Percentiles rank a stretch among this genome's conserved stretches.
phyloP scores from a whole-genome alignment of 2,797 vertebrate species.

The Muscicapa comitata region DNA sequence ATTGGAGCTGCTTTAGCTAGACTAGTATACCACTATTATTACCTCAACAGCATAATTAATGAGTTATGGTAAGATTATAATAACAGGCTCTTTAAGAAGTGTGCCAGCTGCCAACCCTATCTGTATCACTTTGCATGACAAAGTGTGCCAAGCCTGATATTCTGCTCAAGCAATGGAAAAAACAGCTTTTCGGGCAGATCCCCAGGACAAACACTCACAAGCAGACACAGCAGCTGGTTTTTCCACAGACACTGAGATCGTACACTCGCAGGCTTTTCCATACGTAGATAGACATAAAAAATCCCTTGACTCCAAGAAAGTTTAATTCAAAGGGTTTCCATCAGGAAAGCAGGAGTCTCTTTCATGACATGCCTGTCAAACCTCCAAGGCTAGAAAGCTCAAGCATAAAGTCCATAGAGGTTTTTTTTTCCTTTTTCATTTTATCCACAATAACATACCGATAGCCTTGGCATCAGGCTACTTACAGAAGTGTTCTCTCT shows the following conservation, averaged over 20 bases:
- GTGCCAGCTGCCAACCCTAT: not conserved
- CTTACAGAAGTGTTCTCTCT: not conserved
- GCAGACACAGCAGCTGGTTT: not conserved
- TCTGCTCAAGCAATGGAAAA: not conserved
- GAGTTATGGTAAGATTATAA: not conserved
- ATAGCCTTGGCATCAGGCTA: not conserved
- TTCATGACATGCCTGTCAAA: not conserved
- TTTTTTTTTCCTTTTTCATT: not conserved
- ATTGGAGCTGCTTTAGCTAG: not conserved
- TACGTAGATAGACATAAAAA: not conserved
- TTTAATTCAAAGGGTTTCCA: slow-evolving; percentile 6
- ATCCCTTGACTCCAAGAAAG: not conserved
- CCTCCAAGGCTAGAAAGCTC: not conserved
- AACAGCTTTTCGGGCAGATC: not conserved
- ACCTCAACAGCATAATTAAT: not conserved
- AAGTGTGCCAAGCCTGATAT: not conserved
- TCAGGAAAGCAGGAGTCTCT: not conserved
- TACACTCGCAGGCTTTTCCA: not conserved
- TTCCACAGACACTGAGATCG: not conserved
- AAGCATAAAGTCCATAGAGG: not conserved
- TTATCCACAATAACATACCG: not conserved
- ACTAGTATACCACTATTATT: not conserved
- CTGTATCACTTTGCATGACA: not conserved
- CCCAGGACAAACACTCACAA: not conserved
- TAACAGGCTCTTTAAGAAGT: not conserved